phyloP scores from a whole-genome alignment of 1,140 invertebrate species.

The Medauroidea extradentata region DNA sequence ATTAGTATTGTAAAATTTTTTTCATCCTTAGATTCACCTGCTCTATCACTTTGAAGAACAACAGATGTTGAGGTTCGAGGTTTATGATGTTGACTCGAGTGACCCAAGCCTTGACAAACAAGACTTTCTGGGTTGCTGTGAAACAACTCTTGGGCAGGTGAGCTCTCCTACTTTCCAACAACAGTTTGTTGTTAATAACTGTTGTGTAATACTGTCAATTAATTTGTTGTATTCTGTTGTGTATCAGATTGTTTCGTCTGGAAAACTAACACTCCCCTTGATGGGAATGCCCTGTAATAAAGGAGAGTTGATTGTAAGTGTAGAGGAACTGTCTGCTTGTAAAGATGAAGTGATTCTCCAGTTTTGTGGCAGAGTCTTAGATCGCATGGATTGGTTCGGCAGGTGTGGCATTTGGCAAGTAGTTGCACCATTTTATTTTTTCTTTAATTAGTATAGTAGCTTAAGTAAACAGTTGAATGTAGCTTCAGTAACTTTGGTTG shows the following conservation, averaged over 20 bases:
- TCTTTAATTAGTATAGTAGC: background rate
- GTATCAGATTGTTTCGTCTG: slow-evolving; percentile 40
- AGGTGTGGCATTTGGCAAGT: slow-evolving; percentile 27
- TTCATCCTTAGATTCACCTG: slow-evolving; percentile 33
- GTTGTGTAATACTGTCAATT: background rate
- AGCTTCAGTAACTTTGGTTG: background rate
- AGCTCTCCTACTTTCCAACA: background rate
- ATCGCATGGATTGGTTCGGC: slow-evolving; percentile 48
- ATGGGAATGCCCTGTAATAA: slow-evolving; percentile 18
- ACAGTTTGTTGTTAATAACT: no score
- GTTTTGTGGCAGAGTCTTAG: slow-evolving; percentile 36
- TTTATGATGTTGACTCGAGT: slow-evolving; percentile 52
- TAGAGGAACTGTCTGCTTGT: slow-evolving; percentile 48
- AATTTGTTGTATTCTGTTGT: background rate
- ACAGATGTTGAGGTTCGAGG: slow-evolving; percentile 45
- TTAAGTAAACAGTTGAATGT: background rate
- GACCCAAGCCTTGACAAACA: slow-evolving; percentile 45
- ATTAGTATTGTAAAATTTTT: background rate
- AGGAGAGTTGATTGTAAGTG: slow-evolving; percentile 44
- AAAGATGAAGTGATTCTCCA: slow-evolving; percentile 49
- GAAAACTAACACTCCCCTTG: slow-evolving; percentile 28
- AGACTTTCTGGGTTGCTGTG: slow-evolving; percentile 51
- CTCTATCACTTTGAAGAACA: slow-evolving; percentile 47
- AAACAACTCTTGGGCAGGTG: slow-evolving; percentile 47
- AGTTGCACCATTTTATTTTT: background rate